These are phyloP conservation scores for Papilio polyxenes DNA, from an alignment of 1,140 invertebrate species.

Conservation along the genomic window DNA sequence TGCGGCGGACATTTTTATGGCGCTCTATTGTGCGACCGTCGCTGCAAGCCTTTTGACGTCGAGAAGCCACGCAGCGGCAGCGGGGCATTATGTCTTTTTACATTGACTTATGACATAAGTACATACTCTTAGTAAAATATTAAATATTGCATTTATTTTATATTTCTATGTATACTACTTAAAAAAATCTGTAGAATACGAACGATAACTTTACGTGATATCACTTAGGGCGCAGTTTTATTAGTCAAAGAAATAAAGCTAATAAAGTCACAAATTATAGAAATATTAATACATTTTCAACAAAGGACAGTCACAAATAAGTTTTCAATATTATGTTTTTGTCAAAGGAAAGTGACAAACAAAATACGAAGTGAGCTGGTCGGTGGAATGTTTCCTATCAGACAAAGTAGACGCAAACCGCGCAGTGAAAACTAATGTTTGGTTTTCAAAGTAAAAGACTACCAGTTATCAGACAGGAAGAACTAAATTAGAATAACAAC, in stretches of 20 bases:
- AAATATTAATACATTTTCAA: not conserved
- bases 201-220: too few relatives aligned
- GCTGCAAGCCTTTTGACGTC: not conserved
- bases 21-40: not conserved
- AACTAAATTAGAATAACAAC: too few relatives aligned
- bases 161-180: not conserved
- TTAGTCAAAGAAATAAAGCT: too few relatives aligned
- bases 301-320: not conserved
- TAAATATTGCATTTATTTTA: not conserved
- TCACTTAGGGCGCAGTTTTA: too few relatives aligned
- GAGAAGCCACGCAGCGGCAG: not conserved
- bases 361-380: not conserved
- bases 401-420: not conserved
- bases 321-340: not conserved
- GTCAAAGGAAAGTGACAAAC: not conserved
- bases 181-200: too few relatives aligned
- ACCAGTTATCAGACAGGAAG: not conserved
- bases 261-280: not conserved
- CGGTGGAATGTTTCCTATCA: not conserved
- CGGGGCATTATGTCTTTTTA: not conserved
- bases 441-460: not conserved
- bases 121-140: not conserved
- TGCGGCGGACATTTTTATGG: slow-evolving; percentile 3
- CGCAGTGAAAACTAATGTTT: not conserved
- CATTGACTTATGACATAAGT: not conserved